A percentile compares a stretch with the other conserved stretches of the same genome.
phyloP scores from a whole-genome alignment of 2,888 invertebrate species.

The Timema cristinae region DNA sequence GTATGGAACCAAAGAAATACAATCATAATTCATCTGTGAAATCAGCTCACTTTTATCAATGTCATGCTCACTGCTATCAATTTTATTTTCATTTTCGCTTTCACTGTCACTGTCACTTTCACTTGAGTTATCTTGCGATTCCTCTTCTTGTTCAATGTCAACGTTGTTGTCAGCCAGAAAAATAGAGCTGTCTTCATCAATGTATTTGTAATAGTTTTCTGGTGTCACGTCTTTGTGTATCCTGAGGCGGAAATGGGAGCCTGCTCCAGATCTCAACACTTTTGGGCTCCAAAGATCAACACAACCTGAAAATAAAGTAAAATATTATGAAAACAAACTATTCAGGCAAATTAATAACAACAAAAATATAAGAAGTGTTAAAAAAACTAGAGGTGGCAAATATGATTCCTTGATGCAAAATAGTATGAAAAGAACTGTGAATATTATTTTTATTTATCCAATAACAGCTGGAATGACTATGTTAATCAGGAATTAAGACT shows the following conservation, averaged over 20 bases:
- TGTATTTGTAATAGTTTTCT: conserved; percentile 11
- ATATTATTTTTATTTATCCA: no score
- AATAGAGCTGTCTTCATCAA: conserved; percentile 10
- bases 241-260: conserved; percentile 78
- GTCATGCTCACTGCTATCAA: conserved; percentile 15
- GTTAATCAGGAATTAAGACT: no score
- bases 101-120: conserved; percentile 12
- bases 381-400: conserved; percentile 4
- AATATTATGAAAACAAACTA: not conserved
- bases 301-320: conserved; percentile 59
- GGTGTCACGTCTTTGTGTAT: conserved; percentile 54
- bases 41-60: no score
- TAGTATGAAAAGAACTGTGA: no score
- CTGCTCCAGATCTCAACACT: conserved; percentile 77
- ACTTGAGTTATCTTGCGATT: not conserved
- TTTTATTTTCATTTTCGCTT: not conserved
- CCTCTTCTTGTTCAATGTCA: not conserved
- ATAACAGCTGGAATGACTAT: no score
- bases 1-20: conserved; percentile 50
- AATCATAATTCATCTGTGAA: no score
- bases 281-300: conserved; percentile 88
- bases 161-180: conserved; percentile 26
- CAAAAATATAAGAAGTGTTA: conserved; percentile 22
- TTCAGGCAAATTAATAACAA: not conserved
- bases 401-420: no score